These are phyloP conservation scores for Adelphocoris suturalis DNA, from an alignment of 2,888 invertebrate species.

Conservation along the genomic window DNA sequence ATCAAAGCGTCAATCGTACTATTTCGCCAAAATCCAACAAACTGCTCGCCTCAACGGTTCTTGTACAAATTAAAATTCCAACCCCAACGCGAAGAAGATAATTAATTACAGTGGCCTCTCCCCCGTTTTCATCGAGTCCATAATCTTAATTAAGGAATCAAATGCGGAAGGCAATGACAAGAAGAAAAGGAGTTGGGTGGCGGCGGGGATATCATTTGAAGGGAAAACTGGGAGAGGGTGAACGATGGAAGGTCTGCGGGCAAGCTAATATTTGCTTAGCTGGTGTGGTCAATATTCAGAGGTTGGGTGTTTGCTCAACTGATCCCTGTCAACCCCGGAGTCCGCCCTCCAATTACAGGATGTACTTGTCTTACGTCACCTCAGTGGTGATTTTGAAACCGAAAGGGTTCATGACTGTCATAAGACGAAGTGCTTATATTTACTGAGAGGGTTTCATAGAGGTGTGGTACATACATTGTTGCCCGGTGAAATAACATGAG, in stretches of 20 bases:
- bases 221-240: slow-evolving; percentile 33
- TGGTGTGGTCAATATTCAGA: slow-evolving; percentile 62
- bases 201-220: slow-evolving; percentile 9
- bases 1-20: not conserved
- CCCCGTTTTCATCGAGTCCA: slow-evolving; percentile 40
- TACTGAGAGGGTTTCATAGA: not conserved
- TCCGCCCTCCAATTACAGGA: slow-evolving; percentile 40
- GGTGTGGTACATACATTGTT: no score
- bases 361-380: slow-evolving; percentile 45
- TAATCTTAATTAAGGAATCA: slow-evolving; percentile 59
- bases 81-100: slow-evolving; percentile 32
- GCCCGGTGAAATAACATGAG: no score
- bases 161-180: slow-evolving; percentile 38
- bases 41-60: not conserved
- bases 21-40: not conserved
- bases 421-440: not conserved
- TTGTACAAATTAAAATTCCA: slow-evolving; percentile 2
- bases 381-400: not conserved
- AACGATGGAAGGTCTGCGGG: not conserved
- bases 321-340: slow-evolving; percentile 31
- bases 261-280: slow-evolving; percentile 48
- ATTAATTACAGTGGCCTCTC: not conserved
- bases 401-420: not conserved
- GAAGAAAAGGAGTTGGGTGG: not conserved
- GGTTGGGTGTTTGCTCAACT: slow-evolving; percentile 54